These are phyloP conservation scores for Salarias fasciatus DNA, from an alignment of 2,797 vertebrate genomes.

Conservation along the genomic window DNA sequence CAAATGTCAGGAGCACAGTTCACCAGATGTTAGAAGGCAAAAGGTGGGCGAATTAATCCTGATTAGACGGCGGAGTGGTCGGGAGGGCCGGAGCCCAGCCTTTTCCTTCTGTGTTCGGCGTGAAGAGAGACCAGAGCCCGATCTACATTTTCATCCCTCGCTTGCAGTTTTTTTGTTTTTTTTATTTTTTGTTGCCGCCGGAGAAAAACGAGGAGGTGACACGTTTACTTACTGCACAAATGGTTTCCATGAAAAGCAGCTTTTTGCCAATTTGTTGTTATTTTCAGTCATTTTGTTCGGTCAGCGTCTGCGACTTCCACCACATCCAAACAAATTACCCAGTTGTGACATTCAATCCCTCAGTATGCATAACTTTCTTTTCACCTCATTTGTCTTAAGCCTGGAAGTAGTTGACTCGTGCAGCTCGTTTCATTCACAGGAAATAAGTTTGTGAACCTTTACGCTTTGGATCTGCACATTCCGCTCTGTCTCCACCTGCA, in stretches of 20 bases:
- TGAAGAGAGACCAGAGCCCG: background rate
- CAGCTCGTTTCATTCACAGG: background rate
- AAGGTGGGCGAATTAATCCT: constrained; percentile 42
- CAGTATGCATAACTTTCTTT: background rate
- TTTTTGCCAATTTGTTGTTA: too few relatives aligned
- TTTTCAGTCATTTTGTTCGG: background rate
- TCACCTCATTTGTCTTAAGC: too few relatives aligned
- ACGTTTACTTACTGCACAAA: too few relatives aligned
- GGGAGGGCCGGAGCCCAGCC: background rate
- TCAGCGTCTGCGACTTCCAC: background rate
- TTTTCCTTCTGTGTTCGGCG: background rate
- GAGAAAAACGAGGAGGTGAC: too few relatives aligned
- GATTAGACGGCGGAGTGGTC: constrained; percentile 15
- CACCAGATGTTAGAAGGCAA: constrained; percentile 28
- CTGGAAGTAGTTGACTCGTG: background rate
- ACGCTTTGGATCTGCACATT: too few relatives aligned
- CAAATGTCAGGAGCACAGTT: constrained; percentile 53
- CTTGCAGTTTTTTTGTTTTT: too few relatives aligned
- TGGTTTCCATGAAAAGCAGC: too few relatives aligned
- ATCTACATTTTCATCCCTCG: too few relatives aligned
- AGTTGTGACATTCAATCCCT: background rate
- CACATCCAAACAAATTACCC: background rate
- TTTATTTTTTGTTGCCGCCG: too few relatives aligned
- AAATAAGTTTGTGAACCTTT: too few relatives aligned
- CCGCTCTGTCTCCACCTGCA: too few relatives aligned